These are phyloP conservation scores for Aleiodes testaceus DNA, from an alignment of 2,888 invertebrate species.

Conservation along the genomic window DNA sequence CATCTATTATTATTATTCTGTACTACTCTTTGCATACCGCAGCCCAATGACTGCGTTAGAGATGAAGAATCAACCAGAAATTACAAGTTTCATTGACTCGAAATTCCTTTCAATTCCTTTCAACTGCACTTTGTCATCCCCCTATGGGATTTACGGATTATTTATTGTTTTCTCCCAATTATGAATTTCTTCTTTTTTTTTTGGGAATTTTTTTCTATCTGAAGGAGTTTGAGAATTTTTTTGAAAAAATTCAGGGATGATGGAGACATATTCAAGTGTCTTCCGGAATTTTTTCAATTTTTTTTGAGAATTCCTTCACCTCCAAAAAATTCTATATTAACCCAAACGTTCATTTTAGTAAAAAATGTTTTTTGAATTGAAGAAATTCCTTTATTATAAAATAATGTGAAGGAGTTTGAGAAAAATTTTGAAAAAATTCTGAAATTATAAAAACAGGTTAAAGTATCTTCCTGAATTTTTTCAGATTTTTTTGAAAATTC, in stretches of 20 bases:
- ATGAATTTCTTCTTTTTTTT: neutral
- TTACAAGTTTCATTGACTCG: constrained; percentile 45
- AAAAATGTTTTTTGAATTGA: no score
- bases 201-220: neutral
- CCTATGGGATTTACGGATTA: neutral
- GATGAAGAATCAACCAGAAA: constrained; percentile 45
- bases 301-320: neutral
- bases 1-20: constrained; percentile 10
- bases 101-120: constrained; percentile 24
- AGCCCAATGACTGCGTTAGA: constrained; percentile 16
- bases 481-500: neutral
- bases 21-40: constrained; percentile 31
- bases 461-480: neutral
- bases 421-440: neutral
- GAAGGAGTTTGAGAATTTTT: neutral
- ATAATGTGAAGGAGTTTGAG: neutral
- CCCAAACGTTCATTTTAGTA: no score
- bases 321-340: neutral
- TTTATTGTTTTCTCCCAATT: constrained; percentile 6
- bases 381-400: no score
- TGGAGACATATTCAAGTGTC: no score
- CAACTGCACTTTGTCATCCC: constrained; percentile 12
- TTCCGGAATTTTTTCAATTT: neutral
- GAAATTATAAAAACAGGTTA: no score
- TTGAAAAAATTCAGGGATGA: no score